These are phyloP conservation scores for Capitella teleta DNA, from an alignment of 1,140 invertebrate genomes.

Conservation along the genomic window DNA sequence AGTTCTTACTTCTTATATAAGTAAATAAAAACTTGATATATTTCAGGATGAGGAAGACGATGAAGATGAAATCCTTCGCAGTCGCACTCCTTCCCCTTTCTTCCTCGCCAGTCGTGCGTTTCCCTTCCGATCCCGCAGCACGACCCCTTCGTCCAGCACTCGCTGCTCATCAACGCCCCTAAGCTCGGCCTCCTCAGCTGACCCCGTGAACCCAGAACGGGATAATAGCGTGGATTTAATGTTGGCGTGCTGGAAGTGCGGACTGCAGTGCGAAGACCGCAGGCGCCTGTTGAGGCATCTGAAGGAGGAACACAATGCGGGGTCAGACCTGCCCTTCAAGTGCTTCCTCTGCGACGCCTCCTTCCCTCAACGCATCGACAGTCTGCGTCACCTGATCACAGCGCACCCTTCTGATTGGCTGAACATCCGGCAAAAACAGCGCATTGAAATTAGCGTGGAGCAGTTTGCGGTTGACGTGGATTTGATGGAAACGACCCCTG, in stretches of 20 bases:
- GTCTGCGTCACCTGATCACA: constrained; percentile 60
- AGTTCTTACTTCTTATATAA: no score
- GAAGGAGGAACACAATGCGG: constrained; percentile 31
- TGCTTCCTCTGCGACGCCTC: constrained; percentile 84
- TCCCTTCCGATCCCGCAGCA: no score
- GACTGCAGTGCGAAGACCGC: constrained; percentile 21
- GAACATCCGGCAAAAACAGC: constrained; percentile 28
- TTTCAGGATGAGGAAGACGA: no score
- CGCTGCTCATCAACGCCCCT: neutral
- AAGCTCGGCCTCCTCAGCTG: neutral
- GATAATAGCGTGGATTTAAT: constrained; percentile 27
- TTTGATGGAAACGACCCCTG: no score
- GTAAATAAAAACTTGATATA: no score
- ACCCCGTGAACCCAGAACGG: constrained; percentile 8
- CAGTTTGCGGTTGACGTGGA: neutral
- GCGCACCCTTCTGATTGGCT: constrained; percentile 50
- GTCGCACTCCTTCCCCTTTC: no score
- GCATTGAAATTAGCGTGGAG: constrained; percentile 16
- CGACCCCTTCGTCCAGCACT: no score
- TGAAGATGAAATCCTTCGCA: no score
- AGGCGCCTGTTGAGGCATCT: constrained; percentile 32
- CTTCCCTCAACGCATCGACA: constrained; percentile 63
- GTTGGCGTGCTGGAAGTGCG: constrained; percentile 32
- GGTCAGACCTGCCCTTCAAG: constrained; percentile 66
- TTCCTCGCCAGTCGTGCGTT: no score